Base-by-base conservation (phyloP, 1,140 invertebrate genomes). In the Drosophila melanica region DNA sequence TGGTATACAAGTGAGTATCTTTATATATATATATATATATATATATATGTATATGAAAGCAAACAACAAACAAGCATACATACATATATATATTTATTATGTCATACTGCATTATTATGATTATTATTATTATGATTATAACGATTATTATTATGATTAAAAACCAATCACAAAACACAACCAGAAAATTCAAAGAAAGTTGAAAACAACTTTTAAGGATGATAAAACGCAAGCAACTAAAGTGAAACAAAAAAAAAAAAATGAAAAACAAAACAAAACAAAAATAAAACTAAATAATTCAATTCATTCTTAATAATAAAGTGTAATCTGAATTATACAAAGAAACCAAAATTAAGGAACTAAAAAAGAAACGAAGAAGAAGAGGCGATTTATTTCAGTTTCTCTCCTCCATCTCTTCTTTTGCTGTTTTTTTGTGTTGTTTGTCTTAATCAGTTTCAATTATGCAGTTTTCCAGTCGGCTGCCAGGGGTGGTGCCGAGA, bases 261-360 rank as follows among this genome's bases (percentile, higher is more conserved):
- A 65, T 27, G 47, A 66, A 37, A 27, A 54, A 67, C 42, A 35
- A 27, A 47, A 44, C 53, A 42, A 74, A 44, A 41, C n/a, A 77
- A 66, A 54, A 54, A 35, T 64, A 72, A 73, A 71, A 76, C 67
- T 68, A 77, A 89, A 73, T 90, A 89, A 90, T 90, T 90, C 87
- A 90, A 90, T 90, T 87, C 87, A 90, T 90, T 90, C 87, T 90
- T 90, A 90, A 90, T 72, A 90, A 89, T 89, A 89, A 89, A 90
- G 68, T 90, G 82, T 90, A 90, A 89, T 90, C 87, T 90, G 87
- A 90, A 90, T 90, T 90, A 90, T 90, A 90, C 78, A 82, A 79
- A 75, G 48, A 55, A 64, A 62, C 60, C 68, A 72, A 63, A 48
- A 55, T 39, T 2, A 37, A 62, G 53, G 53, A 63, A 53, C 58